Base-by-base conservation (phyloP, 2,113 vertebrate species). In the Callopanchax toddi region DNA sequence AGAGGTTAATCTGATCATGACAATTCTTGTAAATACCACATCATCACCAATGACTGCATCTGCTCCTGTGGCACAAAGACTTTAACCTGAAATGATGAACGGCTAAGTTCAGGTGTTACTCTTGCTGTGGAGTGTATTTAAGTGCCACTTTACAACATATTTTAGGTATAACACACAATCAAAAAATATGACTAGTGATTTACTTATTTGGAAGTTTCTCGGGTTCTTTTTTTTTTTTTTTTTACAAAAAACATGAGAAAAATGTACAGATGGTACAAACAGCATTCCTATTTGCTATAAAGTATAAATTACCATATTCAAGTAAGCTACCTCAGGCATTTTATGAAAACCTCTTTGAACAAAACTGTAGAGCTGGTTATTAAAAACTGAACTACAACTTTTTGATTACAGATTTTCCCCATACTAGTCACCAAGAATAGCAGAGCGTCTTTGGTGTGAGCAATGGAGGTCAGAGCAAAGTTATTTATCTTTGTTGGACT, bases 401-500 rank as follows among this genome's bases (percentile, higher is more conserved):
- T 67, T 58, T 70, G 66, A 83, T 76, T 43, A 59, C 32, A 61
- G 54, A 65, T 58, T 68, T 67, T 59, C 50, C 25, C 10, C 1
- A 18, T 4, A 26, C 34, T 32, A 5, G 59, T 55, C 67, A 78
- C 52, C 13, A 8, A 26, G 43, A 76, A 83, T 76, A 79, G 66
- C 68, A 75, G 39, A 54, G 52, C 39, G 55, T 26, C 60, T 82
- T 83, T 85, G 79, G 83, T 86, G 69, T 3, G 2, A 83, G 69
- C 50, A n/a, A 53, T 21, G 25, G 53, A 80, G 85, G 85, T 85
- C 82, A 81, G 71, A 70, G 76, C 76, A 80, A 83, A 81, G 85
- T 83, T 72, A 78, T 88, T 82, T 79, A 76, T 83, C 88, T 87
- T 76, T 66, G 76, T 66, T 83, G 79, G 82, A 79, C 55, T 74